Conservation (phyloP, 2,888 invertebrate genomes). For the Leptinotarsa juncta region DNA sequence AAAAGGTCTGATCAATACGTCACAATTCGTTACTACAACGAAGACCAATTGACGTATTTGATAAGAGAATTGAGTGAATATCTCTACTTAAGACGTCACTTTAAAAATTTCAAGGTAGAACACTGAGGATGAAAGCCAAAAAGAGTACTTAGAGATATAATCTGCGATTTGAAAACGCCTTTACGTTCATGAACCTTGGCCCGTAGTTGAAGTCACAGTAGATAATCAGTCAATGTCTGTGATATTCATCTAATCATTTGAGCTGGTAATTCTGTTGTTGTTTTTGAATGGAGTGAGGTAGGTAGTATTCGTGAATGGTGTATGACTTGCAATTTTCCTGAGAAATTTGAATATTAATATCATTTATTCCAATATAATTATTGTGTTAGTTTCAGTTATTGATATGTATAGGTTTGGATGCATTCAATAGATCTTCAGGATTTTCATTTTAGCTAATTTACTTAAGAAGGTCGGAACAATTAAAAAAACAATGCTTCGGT, state of each 20-base stretch:
- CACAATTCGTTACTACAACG: background rate
- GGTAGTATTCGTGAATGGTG: conserved; percentile 33
- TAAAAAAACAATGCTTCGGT: too few species aligned
- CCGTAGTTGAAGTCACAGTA: background rate
- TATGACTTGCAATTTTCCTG: conserved; percentile 44
- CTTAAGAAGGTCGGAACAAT: too few species aligned
- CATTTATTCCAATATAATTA: conserved; percentile 32
- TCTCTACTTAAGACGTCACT: too few species aligned
- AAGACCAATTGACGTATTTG: background rate
- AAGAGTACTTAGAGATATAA: too few species aligned
- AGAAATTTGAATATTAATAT: conserved; percentile 43
- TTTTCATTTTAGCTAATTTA: too few species aligned
- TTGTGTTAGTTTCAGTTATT: background rate
- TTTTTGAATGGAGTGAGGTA: conserved; percentile 37
- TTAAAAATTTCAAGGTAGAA: background rate
- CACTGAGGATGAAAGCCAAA: background rate
- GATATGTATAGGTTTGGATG: background rate
- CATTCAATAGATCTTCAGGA: background rate
- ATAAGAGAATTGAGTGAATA: background rate
- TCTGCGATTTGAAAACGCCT: background rate
- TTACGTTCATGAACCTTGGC: conserved; percentile 1
- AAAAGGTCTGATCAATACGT: background rate
- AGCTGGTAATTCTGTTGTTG: conserved; percentile 50
- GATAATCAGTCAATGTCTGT: conserved; percentile 52
- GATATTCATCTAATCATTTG: conserved; percentile 52